A percentile compares a stretch with the other conserved stretches of the same genome.
These are phyloP conservation scores for Chloropsis hardwickii DNA, from an alignment of 2,113 vertebrate species.

Conservation along the genomic window DNA sequence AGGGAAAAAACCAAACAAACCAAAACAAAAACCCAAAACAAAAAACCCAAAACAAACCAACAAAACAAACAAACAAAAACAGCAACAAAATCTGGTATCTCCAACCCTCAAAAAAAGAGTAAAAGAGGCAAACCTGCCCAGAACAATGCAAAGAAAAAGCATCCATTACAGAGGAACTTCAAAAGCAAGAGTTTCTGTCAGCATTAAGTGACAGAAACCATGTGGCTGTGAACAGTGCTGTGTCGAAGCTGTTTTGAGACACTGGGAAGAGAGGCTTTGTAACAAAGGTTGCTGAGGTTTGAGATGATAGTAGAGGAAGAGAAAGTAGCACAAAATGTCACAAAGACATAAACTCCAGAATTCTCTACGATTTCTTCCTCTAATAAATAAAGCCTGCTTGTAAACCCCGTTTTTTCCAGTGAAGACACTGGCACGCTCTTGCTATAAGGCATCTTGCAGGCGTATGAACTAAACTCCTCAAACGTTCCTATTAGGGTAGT, in stretches of 20 bases:
- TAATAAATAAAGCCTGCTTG: neutral
- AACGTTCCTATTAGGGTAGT: neutral
- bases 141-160: neutral
- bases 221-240: neutral
- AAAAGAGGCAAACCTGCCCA: neutral
- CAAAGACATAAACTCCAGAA: neutral
- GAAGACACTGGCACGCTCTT: neutral
- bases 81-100: too few relatives aligned
- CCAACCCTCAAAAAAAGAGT: neutral
- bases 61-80: too few relatives aligned
- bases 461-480: neutral
- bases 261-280: neutral
- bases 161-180: neutral
- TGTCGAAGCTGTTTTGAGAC: neutral
- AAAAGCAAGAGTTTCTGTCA: neutral
- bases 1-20: neutral
- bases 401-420: neutral
- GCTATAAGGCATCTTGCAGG: neutral
- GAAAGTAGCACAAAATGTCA: neutral
- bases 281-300: neutral
- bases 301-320: neutral
- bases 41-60: too few relatives aligned
- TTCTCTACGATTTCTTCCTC: neutral
- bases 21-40: too few relatives aligned
- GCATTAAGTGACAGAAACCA: neutral